Percentiles rank a stretch among this genome's conserved stretches.
These are phyloP conservation scores for Tachina grossa DNA, from an alignment of 2,888 invertebrate genomes.

Conservation along the genomic window DNA sequence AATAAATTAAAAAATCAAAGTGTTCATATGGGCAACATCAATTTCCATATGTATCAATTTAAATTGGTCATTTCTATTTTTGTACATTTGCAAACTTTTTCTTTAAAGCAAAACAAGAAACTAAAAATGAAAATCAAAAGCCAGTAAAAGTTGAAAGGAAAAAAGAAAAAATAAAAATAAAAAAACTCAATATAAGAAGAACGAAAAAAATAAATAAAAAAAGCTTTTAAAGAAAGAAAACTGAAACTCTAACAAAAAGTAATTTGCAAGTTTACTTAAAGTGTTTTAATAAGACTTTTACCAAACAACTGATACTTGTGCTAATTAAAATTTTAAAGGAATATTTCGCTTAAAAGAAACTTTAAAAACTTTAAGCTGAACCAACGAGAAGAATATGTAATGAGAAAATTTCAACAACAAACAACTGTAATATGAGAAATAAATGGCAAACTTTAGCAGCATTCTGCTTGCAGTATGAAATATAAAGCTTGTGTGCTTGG, in stretches of 20 bases:
- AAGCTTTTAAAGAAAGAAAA: neutral
- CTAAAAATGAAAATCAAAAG: neutral
- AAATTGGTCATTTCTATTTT: slow-evolving; percentile 28
- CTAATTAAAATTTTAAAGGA: neutral
- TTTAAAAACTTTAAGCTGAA: neutral
- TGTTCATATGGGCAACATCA: slow-evolving; percentile 19
- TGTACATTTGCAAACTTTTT: slow-evolving; percentile 14
- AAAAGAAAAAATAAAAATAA: neutral
- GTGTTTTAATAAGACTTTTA: neutral
- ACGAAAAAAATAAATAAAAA: neutral
- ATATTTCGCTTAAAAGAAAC: neutral
- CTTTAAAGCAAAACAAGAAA: neutral
- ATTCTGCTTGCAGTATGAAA: neutral
- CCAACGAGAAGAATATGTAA: neutral
- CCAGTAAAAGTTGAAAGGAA: neutral
- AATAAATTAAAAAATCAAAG: neutral
- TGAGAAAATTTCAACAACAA: neutral
- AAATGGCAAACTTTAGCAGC: neutral
- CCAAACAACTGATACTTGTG: slow-evolving; percentile 20
- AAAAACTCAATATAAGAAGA: neutral
- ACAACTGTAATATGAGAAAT: neutral
- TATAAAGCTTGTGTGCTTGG: slow-evolving; percentile 15
- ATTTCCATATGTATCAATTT: slow-evolving; percentile 40
- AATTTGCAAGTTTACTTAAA: neutral
- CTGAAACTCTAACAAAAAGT: neutral